Evolutionary conservation across 2,113 vertebrate species (phyloP).

Genomic region (Rhynchopsitta pachyrhyncha): DNA sequence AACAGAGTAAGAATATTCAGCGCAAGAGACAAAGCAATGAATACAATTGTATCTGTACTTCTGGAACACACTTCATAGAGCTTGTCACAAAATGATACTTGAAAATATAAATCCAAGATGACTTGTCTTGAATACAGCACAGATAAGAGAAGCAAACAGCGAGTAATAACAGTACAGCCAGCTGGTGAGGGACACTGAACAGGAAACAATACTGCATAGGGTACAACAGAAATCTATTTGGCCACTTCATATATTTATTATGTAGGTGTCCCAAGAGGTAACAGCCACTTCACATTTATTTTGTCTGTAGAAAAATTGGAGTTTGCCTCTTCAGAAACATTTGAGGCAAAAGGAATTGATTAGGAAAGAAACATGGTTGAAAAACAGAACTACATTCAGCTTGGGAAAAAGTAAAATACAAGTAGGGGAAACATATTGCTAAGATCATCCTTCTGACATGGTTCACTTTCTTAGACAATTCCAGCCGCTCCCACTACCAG

Average conservation of each 20-base stretch:
- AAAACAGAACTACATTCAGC: background rate
- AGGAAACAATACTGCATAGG: background rate
- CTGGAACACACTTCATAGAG: background rate
- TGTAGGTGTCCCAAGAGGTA: background rate
- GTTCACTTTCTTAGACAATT: background rate
- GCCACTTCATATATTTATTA: background rate
- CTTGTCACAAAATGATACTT: background rate
- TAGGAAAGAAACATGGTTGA: background rate
- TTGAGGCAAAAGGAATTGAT: background rate
- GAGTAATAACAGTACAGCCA: background rate
- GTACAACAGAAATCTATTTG: background rate
- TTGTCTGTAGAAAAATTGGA: background rate
- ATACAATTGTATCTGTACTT: background rate
- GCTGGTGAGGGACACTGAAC: background rate
- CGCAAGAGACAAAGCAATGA: background rate
- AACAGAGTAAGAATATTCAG: background rate
- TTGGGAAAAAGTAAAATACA: background rate
- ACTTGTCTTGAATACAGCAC: background rate
- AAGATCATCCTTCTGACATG: background rate
- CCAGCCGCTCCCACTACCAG: background rate
- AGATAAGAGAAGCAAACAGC: background rate
- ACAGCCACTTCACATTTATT: background rate
- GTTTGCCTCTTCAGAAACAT: background rate
- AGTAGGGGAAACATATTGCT: background rate
- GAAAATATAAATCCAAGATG: background rate